Conservation (phyloP, 2,113 vertebrate species). For the Pluvialis apricaria region DNA sequence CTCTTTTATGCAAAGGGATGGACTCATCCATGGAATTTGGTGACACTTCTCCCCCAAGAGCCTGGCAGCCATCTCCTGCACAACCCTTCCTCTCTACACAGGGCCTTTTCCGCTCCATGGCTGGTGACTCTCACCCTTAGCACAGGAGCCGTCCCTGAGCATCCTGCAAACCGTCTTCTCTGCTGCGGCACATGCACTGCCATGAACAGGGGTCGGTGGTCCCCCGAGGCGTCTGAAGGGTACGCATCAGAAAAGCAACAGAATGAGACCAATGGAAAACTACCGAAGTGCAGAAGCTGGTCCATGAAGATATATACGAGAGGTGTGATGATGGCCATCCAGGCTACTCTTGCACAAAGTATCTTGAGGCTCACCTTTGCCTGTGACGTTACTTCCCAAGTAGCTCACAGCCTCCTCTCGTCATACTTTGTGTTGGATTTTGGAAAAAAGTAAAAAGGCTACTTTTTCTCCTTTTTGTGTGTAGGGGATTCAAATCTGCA, state of each 20-base stretch:
- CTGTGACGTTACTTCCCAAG: background rate
- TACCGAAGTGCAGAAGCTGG: background rate
- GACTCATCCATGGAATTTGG: background rate
- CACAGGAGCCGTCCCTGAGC: background rate
- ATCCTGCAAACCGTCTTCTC: background rate
- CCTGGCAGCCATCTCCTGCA: background rate
- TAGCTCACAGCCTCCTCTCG: background rate
- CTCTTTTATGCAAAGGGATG: background rate
- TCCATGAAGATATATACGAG: background rate
- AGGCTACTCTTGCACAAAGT: background rate
- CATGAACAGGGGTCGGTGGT: fast-evolving
- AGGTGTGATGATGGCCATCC: background rate
- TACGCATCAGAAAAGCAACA: background rate
- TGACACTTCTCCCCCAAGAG: background rate
- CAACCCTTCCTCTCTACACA: background rate
- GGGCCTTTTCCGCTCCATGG: background rate
- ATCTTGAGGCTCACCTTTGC: background rate
- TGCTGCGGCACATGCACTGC: background rate
- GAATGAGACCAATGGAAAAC: background rate
- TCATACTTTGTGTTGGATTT: background rate
- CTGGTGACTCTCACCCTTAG: background rate
- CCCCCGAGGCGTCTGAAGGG: background rate
- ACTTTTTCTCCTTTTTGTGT: background rate
- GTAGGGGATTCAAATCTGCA: background rate
- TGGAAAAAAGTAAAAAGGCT: background rate